phyloP scores from a whole-genome alignment of 1,140 invertebrate species.

The Fopius arisanus region DNA sequence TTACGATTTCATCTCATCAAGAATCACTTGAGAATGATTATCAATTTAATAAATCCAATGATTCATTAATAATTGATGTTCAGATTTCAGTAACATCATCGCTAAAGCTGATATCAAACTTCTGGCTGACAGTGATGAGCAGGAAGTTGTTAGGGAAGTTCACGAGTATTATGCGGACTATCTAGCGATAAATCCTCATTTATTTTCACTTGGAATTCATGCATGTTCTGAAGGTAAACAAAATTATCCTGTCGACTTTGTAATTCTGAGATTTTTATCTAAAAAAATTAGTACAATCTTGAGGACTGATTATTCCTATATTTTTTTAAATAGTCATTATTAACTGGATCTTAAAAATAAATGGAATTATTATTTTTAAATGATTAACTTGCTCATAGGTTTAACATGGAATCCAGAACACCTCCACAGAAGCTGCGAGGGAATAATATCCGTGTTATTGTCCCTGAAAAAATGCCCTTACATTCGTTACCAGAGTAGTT shows the following conservation, averaged over 20 bases:
- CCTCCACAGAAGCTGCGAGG: slow-evolving; percentile 83
- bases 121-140: slow-evolving; percentile 96
- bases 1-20: background rate
- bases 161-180: slow-evolving; percentile 96
- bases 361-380: background rate
- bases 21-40: background rate
- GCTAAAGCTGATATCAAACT: slow-evolving; percentile 96
- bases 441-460: slow-evolving; percentile 86
- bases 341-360: too few species aligned
- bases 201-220: slow-evolving; percentile 81
- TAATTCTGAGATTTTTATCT: too few species aligned
- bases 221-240: slow-evolving; percentile 70
- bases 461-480: slow-evolving; percentile 90
- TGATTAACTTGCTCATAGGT: slow-evolving; percentile 47
- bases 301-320: too few species aligned
- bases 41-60: too few species aligned
- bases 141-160: slow-evolving; percentile 94
- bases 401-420: slow-evolving; percentile 78
- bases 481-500: slow-evolving; percentile 91
- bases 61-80: slow-evolving; percentile 17
- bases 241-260: too few species aligned
- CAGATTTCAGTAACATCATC: slow-evolving; percentile 98
- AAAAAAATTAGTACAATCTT: too few species aligned
- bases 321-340: too few species aligned
- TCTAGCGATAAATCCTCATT: slow-evolving; percentile 87